Evolutionary conservation across 2,113 vertebrate species (phyloP), one percentile per base, ranked within the genome.

Genomic region (Saimiri boliviensis): DNA sequence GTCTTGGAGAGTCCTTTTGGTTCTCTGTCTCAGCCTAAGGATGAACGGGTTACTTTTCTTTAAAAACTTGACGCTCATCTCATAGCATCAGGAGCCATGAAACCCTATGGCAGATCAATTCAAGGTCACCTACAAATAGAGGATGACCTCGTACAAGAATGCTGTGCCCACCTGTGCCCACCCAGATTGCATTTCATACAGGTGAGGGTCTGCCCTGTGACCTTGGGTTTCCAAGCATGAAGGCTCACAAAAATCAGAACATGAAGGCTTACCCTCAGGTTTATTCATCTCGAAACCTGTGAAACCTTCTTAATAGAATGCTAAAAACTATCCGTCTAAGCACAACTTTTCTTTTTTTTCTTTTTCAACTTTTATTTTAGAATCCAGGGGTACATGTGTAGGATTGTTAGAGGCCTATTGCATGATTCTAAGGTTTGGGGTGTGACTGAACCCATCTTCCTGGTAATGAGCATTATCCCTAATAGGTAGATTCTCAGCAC

Each of bases 261-360:
- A 16, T 23, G 86, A 91, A 20, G 23, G 35, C 30, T 76, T 27
- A 63, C 32, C 40, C n/a, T 85, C 87, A 54, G 92, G 95, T 27
- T 10, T 23, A 68, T 95, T 84, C 94, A 89, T 95, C 96, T 91
- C 82, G 27, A 97, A 98, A 87, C 23, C 91, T 74, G 70, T 89
- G 58, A 60, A 12, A 60, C 27, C 27, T 63, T 0, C 32, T 96
- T 88, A 96, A 84, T 97, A 98, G 70, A 94, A 96, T 96, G 74
- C 60, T 93, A 74, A 82, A 95, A 97, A 92, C 86, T 89, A 45
- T 97, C 97, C 70, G 81, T 95, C 85, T 93, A 92, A 96, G 96
- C 95, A 71, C 70, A 70, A 42, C 89, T 96, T 93, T 14, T 14
- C 27, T 63, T 30, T 63, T 60, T 60, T 60, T 63, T 30, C 60